Percentiles rank a stretch among this genome's conserved stretches.
Conservation (phyloP, 1,140 invertebrate genomes). For the Neodiprion virginianus region DNA sequence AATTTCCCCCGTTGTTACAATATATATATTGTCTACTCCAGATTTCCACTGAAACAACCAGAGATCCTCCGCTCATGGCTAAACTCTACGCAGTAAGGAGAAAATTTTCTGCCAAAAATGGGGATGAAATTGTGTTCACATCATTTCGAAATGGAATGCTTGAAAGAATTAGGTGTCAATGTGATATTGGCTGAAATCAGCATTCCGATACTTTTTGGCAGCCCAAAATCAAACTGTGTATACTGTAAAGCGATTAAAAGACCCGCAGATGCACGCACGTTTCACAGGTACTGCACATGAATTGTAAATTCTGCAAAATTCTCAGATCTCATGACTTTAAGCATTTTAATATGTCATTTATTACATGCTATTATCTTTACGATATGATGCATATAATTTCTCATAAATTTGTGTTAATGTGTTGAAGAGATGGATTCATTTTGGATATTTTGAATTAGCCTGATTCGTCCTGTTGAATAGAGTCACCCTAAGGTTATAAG, state of each 20-base stretch:
- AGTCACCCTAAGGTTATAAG: too few relatives aligned
- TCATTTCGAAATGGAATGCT: neutral
- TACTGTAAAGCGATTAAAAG: neutral
- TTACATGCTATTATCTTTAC: neutral
- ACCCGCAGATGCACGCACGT: neutral
- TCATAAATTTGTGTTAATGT: too few relatives aligned
- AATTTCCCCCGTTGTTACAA: too few relatives aligned
- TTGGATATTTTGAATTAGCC: too few relatives aligned
- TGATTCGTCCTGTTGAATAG: too few relatives aligned
- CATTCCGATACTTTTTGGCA: neutral
- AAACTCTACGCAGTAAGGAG: neutral
- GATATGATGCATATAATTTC: too few relatives aligned
- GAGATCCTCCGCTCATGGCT: neutral
- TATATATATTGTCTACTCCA: neutral
- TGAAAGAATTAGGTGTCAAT: neutral
- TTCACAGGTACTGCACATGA: neutral
- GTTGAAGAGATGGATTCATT: too few relatives aligned
- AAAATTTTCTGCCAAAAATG: neutral
- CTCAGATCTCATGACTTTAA: neutral
- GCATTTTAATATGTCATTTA: neutral
- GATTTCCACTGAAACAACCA: neutral
- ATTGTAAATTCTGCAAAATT: neutral
- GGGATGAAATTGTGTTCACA: neutral
- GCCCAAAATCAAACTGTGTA: neutral
- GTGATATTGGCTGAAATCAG: neutral